phyloP scores from a whole-genome alignment of 2,113 vertebrate species.

The Ciconia stormi region DNA sequence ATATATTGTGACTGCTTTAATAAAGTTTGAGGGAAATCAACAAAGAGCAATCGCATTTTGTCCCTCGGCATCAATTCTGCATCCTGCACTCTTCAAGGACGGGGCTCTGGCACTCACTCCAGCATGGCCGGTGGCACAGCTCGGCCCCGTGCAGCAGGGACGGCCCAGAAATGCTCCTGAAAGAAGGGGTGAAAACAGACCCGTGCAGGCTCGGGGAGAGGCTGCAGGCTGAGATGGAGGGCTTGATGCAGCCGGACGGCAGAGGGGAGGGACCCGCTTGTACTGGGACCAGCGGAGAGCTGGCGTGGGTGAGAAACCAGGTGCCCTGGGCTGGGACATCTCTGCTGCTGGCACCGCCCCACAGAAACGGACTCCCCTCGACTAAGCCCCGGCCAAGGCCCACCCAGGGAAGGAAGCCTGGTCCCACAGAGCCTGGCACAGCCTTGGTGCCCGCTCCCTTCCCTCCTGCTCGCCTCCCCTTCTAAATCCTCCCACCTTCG shows the following conservation, averaged over 20 bases:
- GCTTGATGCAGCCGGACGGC: not conserved
- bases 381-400: not conserved
- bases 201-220: fast-evolving
- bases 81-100: not conserved
- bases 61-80: not conserved
- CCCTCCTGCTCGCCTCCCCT: not conserved
- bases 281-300: not conserved
- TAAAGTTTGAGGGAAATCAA: not conserved
- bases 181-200: not conserved
- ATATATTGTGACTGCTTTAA: not conserved
- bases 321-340: fast-evolving
- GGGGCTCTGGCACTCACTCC: not conserved
- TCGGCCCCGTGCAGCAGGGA: not conserved
- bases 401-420: not conserved
- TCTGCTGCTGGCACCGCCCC: not conserved
- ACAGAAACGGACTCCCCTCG: not conserved
- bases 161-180: not conserved
- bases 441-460: not conserved
- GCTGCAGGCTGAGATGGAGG: fast-evolving
- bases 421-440: not conserved
- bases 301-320: not conserved
- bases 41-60: fast-evolving
- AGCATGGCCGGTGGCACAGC: not conserved
- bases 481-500: not conserved
- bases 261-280: not conserved